Percentiles rank a stretch among this genome's conserved stretches.
These are phyloP conservation scores for Saturnia pavonia DNA, from an alignment of 2,888 invertebrate species.

Conservation along the genomic window DNA sequence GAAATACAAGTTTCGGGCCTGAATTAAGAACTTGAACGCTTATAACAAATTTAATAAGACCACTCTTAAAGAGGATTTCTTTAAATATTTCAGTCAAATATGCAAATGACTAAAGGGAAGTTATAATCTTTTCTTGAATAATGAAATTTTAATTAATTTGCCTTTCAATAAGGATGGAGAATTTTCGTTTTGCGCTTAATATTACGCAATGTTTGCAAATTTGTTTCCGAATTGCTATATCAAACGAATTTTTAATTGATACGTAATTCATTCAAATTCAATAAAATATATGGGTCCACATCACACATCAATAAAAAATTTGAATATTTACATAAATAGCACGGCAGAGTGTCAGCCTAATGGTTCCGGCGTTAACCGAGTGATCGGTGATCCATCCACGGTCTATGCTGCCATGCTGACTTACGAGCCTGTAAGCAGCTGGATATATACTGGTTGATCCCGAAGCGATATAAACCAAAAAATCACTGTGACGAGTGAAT, in stretches of 20 bases:
- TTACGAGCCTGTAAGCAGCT: too few relatives aligned
- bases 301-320: not conserved
- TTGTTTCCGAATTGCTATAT: conserved; percentile 27
- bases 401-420: too few relatives aligned
- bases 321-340: too few relatives aligned
- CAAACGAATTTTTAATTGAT: conserved; percentile 13
- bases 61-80: conserved; percentile 60
- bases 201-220: conserved; percentile 37
- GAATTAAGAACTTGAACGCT: conserved; percentile 49
- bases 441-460: too few relatives aligned
- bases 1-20: conserved; percentile 54
- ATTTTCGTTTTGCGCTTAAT: conserved; percentile 34
- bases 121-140: conserved; percentile 68
- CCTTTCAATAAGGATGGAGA: conserved; percentile 49
- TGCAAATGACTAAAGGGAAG: conserved; percentile 68
- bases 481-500: too few relatives aligned
- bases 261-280: not conserved
- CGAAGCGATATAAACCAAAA: too few relatives aligned
- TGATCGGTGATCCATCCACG: too few relatives aligned
- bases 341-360: too few relatives aligned
- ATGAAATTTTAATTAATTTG: conserved; percentile 69
- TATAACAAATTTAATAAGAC: conserved; percentile 70
- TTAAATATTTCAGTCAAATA: conserved; percentile 68
- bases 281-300: not conserved
- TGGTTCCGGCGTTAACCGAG: too few relatives aligned